Base-by-base conservation (phyloP, 2,888 invertebrate genomes). In the Rhodophaea formosa region DNA sequence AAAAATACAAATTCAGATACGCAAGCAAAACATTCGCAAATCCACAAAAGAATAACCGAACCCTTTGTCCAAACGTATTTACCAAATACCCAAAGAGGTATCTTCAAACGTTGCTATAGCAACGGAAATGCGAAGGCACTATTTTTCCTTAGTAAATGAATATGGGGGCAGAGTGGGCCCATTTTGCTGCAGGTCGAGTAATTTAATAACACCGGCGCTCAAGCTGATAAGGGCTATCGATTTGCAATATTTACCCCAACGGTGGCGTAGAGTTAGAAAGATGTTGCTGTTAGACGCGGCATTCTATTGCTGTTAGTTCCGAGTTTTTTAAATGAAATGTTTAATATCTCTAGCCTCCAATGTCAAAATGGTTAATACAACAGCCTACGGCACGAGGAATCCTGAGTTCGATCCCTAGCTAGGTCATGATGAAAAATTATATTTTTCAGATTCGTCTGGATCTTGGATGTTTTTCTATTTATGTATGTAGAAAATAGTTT, bases 211-310 rank as follows among this genome's bases (percentile, higher is more conserved):
- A 70, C 66, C 69, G 61, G 70, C 69, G 63, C 64, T 65, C 65
- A 52, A 61, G 56, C 59, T 72, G 82, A 82, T 84, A 81, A 80
- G 80, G 74, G 69, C 64, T 79, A 84, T 86, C 77, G 83, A 82
- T 84, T 82, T 68, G 74, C 80, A 76, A 83, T 82, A 81, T 82
- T 83, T 80, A 77, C 81, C 77, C 79, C 65, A 70, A 69, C 64
- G 71, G 64, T 67, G 44, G 56, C 72, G 73, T 56, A 73, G 75
- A 75, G 62, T 71, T 51, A 12, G 68, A 58, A 14, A 7, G 17
- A 17, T 32, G 8, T 30, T 54, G 14, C 3, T 42, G 1, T 44
- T 54, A 44, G 44, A 54, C 0, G 30, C 44, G 43, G 45, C 30
- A 32, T 6, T 10, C 15, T 39, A 7, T 39, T 12, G n/a, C n/a